A percentile compares a stretch with the other conserved stretches of the same genome.
Conservation (phyloP, 1,140 invertebrate species). For the Vollenhovia emeryi region DNA sequence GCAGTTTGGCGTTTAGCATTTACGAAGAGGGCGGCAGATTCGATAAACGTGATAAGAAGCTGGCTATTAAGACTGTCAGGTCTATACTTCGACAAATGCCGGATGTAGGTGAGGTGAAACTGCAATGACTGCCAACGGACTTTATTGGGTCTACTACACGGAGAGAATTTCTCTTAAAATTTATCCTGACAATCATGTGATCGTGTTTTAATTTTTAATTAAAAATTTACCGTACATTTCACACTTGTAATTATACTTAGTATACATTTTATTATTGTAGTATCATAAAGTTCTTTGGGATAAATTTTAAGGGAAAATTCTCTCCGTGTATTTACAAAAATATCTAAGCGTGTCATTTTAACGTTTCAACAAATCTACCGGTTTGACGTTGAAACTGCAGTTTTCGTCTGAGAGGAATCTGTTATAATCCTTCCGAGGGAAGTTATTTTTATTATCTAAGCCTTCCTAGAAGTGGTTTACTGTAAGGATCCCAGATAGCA, state of each 20-base stretch:
- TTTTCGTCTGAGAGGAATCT: background rate
- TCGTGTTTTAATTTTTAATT: no score
- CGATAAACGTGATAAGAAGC: slow-evolving; percentile 81
- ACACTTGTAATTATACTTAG: no score
- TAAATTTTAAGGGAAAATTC: no score
- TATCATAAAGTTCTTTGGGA: no score
- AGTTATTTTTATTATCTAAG: background rate
- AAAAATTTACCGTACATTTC: no score
- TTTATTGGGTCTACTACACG: no score
- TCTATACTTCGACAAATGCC: slow-evolving; percentile 86
- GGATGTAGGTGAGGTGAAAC: slow-evolving; percentile 84
- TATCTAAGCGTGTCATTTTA: background rate
- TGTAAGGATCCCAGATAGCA: no score
- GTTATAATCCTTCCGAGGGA: background rate
- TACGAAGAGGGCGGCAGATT: slow-evolving; percentile 79
- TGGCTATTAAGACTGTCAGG: slow-evolving; percentile 85
- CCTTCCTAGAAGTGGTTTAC: background rate
- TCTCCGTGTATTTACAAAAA: no score
- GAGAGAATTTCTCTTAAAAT: no score
- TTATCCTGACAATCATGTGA: no score
- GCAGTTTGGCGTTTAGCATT: slow-evolving; percentile 74
- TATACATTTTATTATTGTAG: no score
- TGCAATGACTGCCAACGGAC: background rate
- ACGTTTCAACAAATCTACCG: background rate
- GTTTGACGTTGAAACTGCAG: background rate